Base-by-base conservation (phyloP, 2,888 invertebrate species). In the Beris morrisii region DNA sequence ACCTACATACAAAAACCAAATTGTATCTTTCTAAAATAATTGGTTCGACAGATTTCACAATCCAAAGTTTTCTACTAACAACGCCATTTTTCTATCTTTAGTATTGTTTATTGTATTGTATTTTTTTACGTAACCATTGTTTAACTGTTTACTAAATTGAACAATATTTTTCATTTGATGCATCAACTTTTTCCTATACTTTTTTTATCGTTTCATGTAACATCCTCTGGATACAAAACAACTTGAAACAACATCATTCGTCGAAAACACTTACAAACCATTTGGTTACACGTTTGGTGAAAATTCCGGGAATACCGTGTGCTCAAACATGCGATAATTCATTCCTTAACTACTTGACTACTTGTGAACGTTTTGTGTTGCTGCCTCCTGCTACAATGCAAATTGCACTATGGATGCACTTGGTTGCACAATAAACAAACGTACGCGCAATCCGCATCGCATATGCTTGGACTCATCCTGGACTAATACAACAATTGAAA, bases 281-380 rank as follows among this genome's bases (percentile, higher is more conserved):
- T 61, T 56, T 46, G 61, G 52, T 31, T 46, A 61, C 61, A 38
- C 52, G 52, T 61, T 52, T 53, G 53, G 30, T 30, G 38, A 52
- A 61, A 61, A 52, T 52, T 61, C 46, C 50, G 50, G 61, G 52
- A 61, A 61, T 61, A 61, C 43, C 61, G 50, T 11, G 15, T 52
- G 61, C 38, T 38, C 61, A 52, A 61, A 61, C 61, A 61, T 61
- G 61, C 61, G 61, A 61, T 61, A 61, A 61, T 61, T 61, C 61
- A 61, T 61, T 61, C 61, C n/a, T 46, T 31, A 46, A 57, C 38
- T 38, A 38, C 38, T 31, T 54, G 31, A 22, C 32, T 30, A 22
- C 61, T 50, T 28, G 50, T 61, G 15, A 7, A 15, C 9, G 15
- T 4, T n/a, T 31, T 32, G 46, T 22, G 38, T 43, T 61, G 13